Percentiles rank a stretch among this genome's conserved stretches.
Conservation (phyloP, 2,888 invertebrate genomes). For the Epirrhoe alternata region DNA sequence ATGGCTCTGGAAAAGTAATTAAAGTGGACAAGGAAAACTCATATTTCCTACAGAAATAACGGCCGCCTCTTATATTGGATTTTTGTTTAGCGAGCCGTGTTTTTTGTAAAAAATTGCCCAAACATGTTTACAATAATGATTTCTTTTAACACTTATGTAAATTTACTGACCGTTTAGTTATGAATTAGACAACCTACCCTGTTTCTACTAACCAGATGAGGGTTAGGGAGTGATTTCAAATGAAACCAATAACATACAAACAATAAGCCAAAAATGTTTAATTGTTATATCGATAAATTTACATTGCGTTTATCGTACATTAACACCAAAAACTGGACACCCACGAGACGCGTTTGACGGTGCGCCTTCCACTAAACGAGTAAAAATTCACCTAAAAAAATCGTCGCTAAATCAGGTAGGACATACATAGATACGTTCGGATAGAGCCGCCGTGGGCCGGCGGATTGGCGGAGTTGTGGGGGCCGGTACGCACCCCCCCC, state of each 20-base stretch:
- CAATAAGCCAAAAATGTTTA: slow-evolving; percentile 85
- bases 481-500: slow-evolving; percentile 75
- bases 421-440: slow-evolving; percentile 64
- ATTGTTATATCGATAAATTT: slow-evolving; percentile 83
- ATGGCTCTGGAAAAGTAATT: slow-evolving; percentile 28
- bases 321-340: slow-evolving; percentile 79
- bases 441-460: slow-evolving; percentile 38
- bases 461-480: slow-evolving; percentile 51
- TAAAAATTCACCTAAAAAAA: slow-evolving; percentile 82
- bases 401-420: slow-evolving; percentile 74
- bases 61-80: slow-evolving; percentile 24
- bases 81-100: slow-evolving; percentile 28
- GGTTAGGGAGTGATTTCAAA: slow-evolving; percentile 49
- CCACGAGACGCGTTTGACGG: slow-evolving; percentile 67
- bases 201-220: neutral
- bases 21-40: slow-evolving; percentile 35
- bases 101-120: slow-evolving; percentile 8
- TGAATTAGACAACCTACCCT: neutral
- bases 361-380: slow-evolving; percentile 82
- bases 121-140: neutral
- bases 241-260: slow-evolving; percentile 79
- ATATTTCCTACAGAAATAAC: slow-evolving; percentile 27
- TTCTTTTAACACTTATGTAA: neutral
- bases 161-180: neutral
- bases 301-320: slow-evolving; percentile 75